Conservation (phyloP, 2,797 vertebrate genomes). For the Phataginus tricuspis region DNA sequence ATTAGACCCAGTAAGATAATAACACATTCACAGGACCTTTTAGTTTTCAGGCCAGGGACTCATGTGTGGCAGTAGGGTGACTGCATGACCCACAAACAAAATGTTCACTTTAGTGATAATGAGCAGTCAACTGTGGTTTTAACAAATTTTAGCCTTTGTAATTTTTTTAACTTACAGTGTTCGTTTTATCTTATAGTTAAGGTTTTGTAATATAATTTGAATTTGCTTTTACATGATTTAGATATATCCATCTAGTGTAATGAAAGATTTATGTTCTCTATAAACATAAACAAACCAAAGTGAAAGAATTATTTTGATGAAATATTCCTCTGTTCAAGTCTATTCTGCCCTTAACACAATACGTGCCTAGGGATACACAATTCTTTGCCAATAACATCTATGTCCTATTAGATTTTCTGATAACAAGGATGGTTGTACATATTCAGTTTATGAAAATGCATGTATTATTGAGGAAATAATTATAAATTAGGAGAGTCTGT, state of each 20-base stretch:
- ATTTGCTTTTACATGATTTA: neutral
- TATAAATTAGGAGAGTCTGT: neutral
- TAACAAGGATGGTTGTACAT: neutral
- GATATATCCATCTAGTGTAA: neutral
- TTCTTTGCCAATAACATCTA: conserved; percentile 15
- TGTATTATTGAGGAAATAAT: neutral
- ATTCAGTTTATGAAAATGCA: neutral
- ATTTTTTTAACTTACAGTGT: neutral
- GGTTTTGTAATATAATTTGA: neutral
- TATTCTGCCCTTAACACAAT: neutral
- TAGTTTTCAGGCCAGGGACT: neutral
- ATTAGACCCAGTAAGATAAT: neutral
- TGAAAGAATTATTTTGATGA: conserved; percentile 1
- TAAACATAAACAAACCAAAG: neutral
- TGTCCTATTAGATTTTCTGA: neutral
- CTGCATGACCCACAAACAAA: neutral
- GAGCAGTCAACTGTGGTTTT: neutral
- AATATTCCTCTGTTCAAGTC: neutral
- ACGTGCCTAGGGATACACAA: neutral
- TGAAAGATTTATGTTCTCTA: neutral
- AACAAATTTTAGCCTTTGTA: neutral
- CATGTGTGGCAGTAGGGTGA: neutral
- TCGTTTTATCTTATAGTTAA: neutral
- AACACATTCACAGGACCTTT: neutral
- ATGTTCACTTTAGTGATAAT: neutral